Evolutionary conservation across 2,113 vertebrate genomes (phyloP).

Genomic region (Athene cunicularia): DNA sequence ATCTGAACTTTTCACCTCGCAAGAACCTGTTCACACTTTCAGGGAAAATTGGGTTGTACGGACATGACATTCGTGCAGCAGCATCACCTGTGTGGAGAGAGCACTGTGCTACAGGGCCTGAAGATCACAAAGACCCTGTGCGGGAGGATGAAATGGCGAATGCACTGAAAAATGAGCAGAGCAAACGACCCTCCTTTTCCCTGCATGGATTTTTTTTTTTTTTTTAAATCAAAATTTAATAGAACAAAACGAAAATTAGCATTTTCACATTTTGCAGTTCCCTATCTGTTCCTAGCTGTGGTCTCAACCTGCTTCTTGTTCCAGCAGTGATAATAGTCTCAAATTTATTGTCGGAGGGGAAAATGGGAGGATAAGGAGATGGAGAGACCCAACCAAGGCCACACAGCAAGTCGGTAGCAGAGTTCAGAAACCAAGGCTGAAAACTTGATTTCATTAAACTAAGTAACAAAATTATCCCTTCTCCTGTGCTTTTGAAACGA

Average conservation of each 20-base stretch:
- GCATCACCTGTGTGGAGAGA: not conserved
- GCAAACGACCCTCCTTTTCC: not conserved
- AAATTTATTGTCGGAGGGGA: not conserved
- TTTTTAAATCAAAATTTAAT: not conserved
- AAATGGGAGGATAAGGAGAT: not conserved
- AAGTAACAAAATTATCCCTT: not conserved
- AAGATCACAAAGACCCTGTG: fast-evolving
- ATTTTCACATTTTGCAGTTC: not conserved
- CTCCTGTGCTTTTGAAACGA: not conserved
- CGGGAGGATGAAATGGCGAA: not conserved
- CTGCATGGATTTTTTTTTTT: not conserved
- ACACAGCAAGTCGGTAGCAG: fast-evolving
- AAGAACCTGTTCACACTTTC: not conserved
- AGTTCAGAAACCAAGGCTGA: not conserved
- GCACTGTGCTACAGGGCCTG: not conserved
- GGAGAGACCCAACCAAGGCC: not conserved
- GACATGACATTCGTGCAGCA: fast-evolving
- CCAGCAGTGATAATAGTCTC: not conserved
- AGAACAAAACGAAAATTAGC: fast-evolving
- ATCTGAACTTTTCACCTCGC: not conserved
- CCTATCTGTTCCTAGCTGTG: not conserved
- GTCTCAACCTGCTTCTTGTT: not conserved
- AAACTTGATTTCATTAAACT: not conserved
- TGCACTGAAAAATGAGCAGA: not conserved
- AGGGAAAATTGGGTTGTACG: fast-evolving